A percentile compares a stretch with the other conserved stretches of the same genome.
These are phyloP conservation scores for Siphamia tubifer DNA, from an alignment of 2,113 vertebrate genomes.

Conservation along the genomic window DNA sequence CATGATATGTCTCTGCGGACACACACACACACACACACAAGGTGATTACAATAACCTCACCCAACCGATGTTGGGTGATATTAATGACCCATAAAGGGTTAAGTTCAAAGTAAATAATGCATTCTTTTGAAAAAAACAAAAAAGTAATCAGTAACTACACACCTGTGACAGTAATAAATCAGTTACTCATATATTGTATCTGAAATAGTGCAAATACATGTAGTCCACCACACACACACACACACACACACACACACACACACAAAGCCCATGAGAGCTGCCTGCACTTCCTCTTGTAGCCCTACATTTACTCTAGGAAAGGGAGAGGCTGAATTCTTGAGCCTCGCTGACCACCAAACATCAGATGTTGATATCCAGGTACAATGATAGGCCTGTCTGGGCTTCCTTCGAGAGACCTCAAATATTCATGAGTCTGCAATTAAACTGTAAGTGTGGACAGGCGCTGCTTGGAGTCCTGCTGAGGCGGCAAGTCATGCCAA, in stretches of 20 bases:
- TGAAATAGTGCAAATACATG: too few relatives aligned
- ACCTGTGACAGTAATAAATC: too few relatives aligned
- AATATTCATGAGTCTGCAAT: slow-evolving; percentile 67
- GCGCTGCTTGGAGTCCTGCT: slow-evolving; percentile 31
- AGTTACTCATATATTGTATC: too few relatives aligned
- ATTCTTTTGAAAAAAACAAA: too few relatives aligned
- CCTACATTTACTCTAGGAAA: slow-evolving; percentile 50
- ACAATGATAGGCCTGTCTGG: slow-evolving; percentile 61
- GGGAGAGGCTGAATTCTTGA: slow-evolving; percentile 59
- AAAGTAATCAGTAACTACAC: too few relatives aligned
- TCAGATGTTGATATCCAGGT: slow-evolving; percentile 61
- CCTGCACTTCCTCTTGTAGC: slow-evolving; percentile 45
- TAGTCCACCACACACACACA: too few relatives aligned
- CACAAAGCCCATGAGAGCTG: background rate
- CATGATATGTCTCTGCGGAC: too few relatives aligned
- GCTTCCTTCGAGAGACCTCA: slow-evolving; percentile 40
- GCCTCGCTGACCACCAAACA: slow-evolving; percentile 48
- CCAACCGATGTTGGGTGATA: too few relatives aligned
- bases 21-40: too few relatives aligned
- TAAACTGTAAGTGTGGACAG: slow-evolving; percentile 1
- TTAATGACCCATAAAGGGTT: too few relatives aligned
- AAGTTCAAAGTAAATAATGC: too few relatives aligned
- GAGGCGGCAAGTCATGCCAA: slow-evolving; percentile 38
- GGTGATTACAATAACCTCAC: too few relatives aligned
- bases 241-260: background rate